Evolutionary conservation across 2,797 vertebrate genomes (phyloP), one percentile per base, ranked within the genome.

Genomic region (Sardinella longiceps): DNA sequence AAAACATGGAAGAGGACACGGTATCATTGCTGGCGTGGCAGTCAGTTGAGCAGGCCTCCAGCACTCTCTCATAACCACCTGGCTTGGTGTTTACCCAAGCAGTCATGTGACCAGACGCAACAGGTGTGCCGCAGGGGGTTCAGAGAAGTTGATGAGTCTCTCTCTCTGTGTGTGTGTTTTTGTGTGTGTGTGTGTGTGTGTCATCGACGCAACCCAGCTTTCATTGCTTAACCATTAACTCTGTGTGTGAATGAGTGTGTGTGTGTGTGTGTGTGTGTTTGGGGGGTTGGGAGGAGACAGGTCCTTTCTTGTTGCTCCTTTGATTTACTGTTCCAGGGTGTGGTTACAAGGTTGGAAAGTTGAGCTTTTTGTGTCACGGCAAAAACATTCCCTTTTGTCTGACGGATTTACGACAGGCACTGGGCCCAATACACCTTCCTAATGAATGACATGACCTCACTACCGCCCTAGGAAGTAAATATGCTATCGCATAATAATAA

Each of bases 171-270:
- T 74, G 18, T 70, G n/a, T 83, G 63, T 80, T 48, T 84, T 39
- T 80, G 25, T 60, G 51, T 84, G 43, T 80, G 83, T 60, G 48
- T 84, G 48, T 37, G 25, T 81, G 56, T 43, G 60, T 56, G 80
- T 56, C 89, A 91, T 90, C 89, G 86, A 91, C 90, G 90, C 50
- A 87, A 88, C 89, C 92, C 89, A 18, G 80, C 84, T 93, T 92
- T 90, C 92, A 85, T 89, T n/a, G 74, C 89, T 88, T 90, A 84
- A 85, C 90, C 87, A 90, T 90, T 91, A 90, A 92, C 90, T 89
- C 93, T 66, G 63, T 33, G 63, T 66, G 28, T 66, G 30, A 30
- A 30, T 74, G 66, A 91, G 93, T 94, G 94, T 94, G 92, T 93
- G 94, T 94, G 93, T 84, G 0, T 74, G 66, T 74, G 15, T 74